Evolutionary conservation across 92 coral and sea anemone genomes (phyloP).

Genomic region (Diadumene lineata): DNA sequence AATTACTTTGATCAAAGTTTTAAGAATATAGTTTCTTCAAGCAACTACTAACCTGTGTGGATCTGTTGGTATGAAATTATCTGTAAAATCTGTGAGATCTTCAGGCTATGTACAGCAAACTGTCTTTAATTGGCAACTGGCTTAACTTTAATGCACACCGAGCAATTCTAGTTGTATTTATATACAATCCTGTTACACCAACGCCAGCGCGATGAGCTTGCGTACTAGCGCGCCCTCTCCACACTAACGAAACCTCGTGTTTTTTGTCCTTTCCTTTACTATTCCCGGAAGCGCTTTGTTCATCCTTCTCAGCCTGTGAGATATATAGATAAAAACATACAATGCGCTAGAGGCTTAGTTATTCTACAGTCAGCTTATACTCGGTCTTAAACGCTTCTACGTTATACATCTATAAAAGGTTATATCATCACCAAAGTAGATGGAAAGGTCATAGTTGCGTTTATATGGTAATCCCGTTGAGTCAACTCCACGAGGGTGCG

Average conservation of each 20-base stretch:
- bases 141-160: not conserved
- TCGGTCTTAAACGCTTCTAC: no score
- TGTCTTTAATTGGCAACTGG: conserved; percentile 1
- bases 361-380: not conserved
- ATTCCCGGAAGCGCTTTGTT: conserved; percentile 22
- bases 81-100: not conserved
- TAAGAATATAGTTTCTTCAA: not conserved
- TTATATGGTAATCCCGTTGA: no score
- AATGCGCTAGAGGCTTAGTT: not conserved
- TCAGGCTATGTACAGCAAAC: not conserved
- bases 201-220: not conserved
- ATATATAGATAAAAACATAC: not conserved
- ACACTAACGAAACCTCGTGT: conserved; percentile 1
- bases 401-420: no score
- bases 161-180: not conserved
- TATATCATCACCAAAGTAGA: no score
- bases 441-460: no score
- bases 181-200: not conserved
- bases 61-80: not conserved
- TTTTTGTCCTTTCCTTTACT: conserved; percentile 23
- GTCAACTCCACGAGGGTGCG: not conserved
- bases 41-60: not conserved
- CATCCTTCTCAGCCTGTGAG: not conserved
- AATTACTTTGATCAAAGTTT: no score
- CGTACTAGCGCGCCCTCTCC: not conserved